Percentiles rank a stretch among this genome's conserved stretches.
Conservation (phyloP, 2,797 vertebrate genomes). For the Hydrocynus forskahlii region DNA sequence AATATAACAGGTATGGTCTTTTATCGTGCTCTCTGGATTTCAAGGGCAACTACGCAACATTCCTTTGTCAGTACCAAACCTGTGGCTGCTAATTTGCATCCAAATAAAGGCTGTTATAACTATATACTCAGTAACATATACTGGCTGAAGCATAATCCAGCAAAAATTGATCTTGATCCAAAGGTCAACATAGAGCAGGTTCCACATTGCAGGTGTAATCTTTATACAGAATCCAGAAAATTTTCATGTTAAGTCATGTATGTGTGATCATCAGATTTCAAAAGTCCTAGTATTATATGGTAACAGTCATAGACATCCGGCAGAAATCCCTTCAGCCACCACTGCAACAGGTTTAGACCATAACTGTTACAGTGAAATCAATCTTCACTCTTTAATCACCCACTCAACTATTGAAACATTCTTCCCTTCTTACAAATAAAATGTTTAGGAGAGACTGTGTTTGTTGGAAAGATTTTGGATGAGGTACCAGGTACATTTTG, state of each 20-base stretch:
- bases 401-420: neutral
- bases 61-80: neutral
- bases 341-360: neutral
- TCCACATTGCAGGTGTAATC: no score
- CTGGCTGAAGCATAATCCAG: neutral
- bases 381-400: neutral
- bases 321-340: neutral
- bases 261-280: neutral
- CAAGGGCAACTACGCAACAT: neutral
- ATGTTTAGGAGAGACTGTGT: neutral
- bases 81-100: neutral
- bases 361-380: neutral
- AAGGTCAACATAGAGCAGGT: neutral
- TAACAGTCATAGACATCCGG: neutral
- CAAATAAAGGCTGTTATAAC: neutral
- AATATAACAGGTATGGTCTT: neutral
- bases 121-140: neutral
- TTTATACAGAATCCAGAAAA: no score
- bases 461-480: neutral
- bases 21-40: neutral
- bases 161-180: neutral
- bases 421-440: neutral
- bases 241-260: no score
- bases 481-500: no score
- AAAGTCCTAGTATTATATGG: neutral